A percentile compares a stretch with the other conserved stretches of the same genome.
Evolutionary conservation across 2,888 invertebrate species (phyloP).

Genomic region (Pheosia tremula): DNA sequence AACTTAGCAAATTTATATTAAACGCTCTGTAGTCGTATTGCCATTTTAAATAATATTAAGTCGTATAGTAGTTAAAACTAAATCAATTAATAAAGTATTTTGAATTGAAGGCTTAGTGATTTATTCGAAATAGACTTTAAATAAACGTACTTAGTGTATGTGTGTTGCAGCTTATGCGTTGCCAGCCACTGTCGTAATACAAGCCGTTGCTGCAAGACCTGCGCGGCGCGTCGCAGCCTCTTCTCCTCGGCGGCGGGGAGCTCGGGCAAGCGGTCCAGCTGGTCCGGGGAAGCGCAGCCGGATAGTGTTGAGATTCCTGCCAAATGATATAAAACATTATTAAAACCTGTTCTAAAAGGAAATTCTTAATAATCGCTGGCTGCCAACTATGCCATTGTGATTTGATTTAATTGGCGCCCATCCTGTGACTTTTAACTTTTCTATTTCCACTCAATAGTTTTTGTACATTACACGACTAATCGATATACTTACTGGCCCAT

Average conservation of each 20-base stretch:
- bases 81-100: too few relatives aligned
- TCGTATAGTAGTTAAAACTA: too few relatives aligned
- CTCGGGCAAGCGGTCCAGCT: slow-evolving; percentile 89
- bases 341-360: background rate
- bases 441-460: slow-evolving; percentile 13
- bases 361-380: background rate
- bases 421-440: slow-evolving; percentile 23
- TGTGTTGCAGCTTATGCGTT: slow-evolving; percentile 89
- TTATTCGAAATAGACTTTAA: too few relatives aligned
- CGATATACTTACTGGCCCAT: slow-evolving; percentile 11
- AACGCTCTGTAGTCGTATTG: too few relatives aligned
- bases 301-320: slow-evolving; percentile 93
- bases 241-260: slow-evolving; percentile 93
- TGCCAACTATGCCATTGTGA: background rate
- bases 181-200: slow-evolving; percentile 94
- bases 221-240: slow-evolving; percentile 91
- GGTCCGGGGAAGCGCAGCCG: slow-evolving; percentile 91
- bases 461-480: slow-evolving; percentile 17
- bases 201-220: slow-evolving; percentile 92
- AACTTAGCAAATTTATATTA: too few relatives aligned
- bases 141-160: slow-evolving; percentile 86
- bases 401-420: slow-evolving; percentile 33
- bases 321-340: slow-evolving; percentile 14
- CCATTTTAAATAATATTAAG: too few relatives aligned
- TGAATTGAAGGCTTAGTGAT: too few relatives aligned